phyloP scores from a whole-genome alignment of 1,140 invertebrate genomes.

The Listronotus oregonensis region DNA sequence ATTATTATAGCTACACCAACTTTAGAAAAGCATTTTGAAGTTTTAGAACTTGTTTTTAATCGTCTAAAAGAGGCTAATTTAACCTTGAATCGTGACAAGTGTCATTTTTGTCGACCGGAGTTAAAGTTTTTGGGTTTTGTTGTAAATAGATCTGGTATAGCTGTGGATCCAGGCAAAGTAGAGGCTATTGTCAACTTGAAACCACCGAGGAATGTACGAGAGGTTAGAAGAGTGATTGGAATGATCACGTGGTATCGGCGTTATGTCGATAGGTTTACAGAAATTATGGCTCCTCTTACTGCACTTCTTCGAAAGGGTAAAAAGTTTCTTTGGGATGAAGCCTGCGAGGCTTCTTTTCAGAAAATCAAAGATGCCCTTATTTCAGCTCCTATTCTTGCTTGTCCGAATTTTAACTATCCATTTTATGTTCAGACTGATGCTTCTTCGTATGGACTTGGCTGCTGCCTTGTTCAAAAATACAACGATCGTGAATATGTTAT shows the following conservation, averaged over 20 bases:
- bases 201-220: too few species aligned
- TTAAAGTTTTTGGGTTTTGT: constrained; percentile 16
- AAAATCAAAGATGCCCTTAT: too few species aligned
- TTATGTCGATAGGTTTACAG: too few species aligned
- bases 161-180: constrained; percentile 11
- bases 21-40: constrained; percentile 43
- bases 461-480: constrained; percentile 34
- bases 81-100: constrained; percentile 29
- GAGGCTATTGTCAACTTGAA: constrained; percentile 46
- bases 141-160: not conserved
- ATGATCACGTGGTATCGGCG: too few species aligned
- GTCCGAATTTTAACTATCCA: constrained; percentile 39
- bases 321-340: too few species aligned
- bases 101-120: constrained; percentile 1
- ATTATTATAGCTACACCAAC: constrained; percentile 48
- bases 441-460: constrained; percentile 34
- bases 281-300: too few species aligned
- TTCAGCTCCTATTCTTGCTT: too few species aligned
- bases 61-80: constrained; percentile 27
- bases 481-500: constrained; percentile 21
- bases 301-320: too few species aligned
- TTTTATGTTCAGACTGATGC: constrained; percentile 47
- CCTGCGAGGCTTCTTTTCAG: too few species aligned
- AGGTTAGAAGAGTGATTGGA: too few species aligned
- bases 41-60: constrained; percentile 29